A percentile compares a stretch with the other conserved stretches of the same genome.
These are phyloP conservation scores for Apis mellifera DNA, from an alignment of 1,140 invertebrate species.

Conservation along the genomic window Amel_HAv3.1 CM009938.2:2599001-2599500, in stretches of 20 bases:
- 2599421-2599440: slow-evolving; percentile 76
- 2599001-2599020: slow-evolving; percentile 52
- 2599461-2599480: slow-evolving; percentile 67
- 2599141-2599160: slow-evolving; percentile 84
- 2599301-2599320: slow-evolving; percentile 96
- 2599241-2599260: no score
- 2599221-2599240: no score
- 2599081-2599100: slow-evolving; percentile 84
- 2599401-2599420: slow-evolving; percentile 96
- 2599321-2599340: slow-evolving; percentile 96
- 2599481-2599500: slow-evolving; percentile 73
- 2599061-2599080: slow-evolving; percentile 88
- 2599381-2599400: slow-evolving; percentile 90
- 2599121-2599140: slow-evolving; percentile 86
- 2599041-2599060: slow-evolving; percentile 78
- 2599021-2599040: slow-evolving; percentile 65
- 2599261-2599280: no score
- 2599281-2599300: slow-evolving; percentile 80
- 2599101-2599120: slow-evolving; percentile 88
- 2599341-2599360: slow-evolving; percentile 89
- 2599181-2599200: slow-evolving; percentile 72
- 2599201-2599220: neutral
- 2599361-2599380: slow-evolving; percentile 78
- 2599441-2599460: slow-evolving; percentile 64
- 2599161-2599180: slow-evolving; percentile 71